Base-by-base conservation (phyloP, 2,888 invertebrate genomes). In the Thysanoteuthis rhombus region DNA sequence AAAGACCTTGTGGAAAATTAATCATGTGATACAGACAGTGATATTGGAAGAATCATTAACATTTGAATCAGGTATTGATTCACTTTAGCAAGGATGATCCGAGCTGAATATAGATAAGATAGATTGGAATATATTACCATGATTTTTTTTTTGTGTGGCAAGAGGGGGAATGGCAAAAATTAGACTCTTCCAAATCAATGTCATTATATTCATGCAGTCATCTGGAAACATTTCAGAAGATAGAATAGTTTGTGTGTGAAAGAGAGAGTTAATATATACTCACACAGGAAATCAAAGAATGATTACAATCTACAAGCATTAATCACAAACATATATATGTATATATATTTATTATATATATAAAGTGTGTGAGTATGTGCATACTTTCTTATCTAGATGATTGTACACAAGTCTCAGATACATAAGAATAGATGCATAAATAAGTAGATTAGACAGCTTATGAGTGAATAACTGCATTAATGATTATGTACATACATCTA, bases 31-130 rank as follows among this genome's bases (percentile, higher is more conserved):
- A 75, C 8, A 75, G 75, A 75, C 75, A 75, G 75, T 36, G 75
- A 75, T 75, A 75, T 75, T 75, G n/a, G n/a, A 19, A 12, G 75
- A 75, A 36, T 75, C n/a, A 75, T 75, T 75, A 75, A 75, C 75
- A 75, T 75, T 75, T 75, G 75, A 75, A 75, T 75, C 75, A n/a
- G 75, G n/a, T 75, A 75, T 75, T 75, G 75, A 75, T 75, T 75
- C n/a, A 75, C 75, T n/a, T 75, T 75, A 75, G 75, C 75, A n/a
- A 75, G 75, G 75, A 75, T 75, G 75, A 75, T 75, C 75, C n/a
- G n/a, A n/a, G n/a, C 75, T 75, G 75, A 75, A 75, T 75, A 75
- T 75, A 75, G 75, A 75, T 75, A 75, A 75, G n/a, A 75, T 75
- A 75, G n/a, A 75, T 75, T 75, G 75, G n/a, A 75, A 75, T 75